These are phyloP conservation scores for Desoria tigrina DNA, from an alignment of 2,888 invertebrate species.

Conservation along the genomic window DNA sequence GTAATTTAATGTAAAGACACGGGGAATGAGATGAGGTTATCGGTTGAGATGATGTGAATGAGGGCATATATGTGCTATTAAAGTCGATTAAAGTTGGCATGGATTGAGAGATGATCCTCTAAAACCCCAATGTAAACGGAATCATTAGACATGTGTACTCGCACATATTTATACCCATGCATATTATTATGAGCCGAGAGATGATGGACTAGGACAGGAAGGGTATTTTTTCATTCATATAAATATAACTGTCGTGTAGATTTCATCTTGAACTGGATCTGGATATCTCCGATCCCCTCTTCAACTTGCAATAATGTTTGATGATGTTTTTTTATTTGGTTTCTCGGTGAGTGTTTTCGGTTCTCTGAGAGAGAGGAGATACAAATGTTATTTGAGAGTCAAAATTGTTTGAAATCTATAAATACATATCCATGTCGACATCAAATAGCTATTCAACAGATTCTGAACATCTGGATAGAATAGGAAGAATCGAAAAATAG, in stretches of 20 bases:
- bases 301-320: conserved; percentile 13
- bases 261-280: neutral
- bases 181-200: conserved; percentile 6
- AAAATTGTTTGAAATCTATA: conserved; percentile 53
- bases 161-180: too few species aligned
- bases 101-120: conserved; percentile 3
- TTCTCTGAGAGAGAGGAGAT: conserved; percentile 13
- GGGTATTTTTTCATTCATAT: too few species aligned
- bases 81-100: conserved; percentile 10
- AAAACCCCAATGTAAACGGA: conserved; percentile 5
- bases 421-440: conserved; percentile 53
- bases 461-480: conserved; percentile 53
- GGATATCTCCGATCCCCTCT: neutral
- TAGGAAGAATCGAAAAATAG: conserved; percentile 49
- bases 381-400: conserved; percentile 33
- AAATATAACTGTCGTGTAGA: neutral
- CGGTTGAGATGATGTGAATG: conserved; percentile 19
- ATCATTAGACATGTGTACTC: too few species aligned
- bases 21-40: conserved; percentile 1
- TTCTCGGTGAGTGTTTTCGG: conserved; percentile 3
- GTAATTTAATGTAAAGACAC: conserved; percentile 5
- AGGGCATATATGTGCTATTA: conserved; percentile 1
- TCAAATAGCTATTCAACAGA: conserved; percentile 52
- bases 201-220: too few species aligned
- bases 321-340: conserved; percentile 8